A percentile compares a stretch with the other conserved stretches of the same genome.
phyloP scores from a whole-genome alignment of 2,113 vertebrate species.

The Leptobrachium ailaonicum region DNA sequence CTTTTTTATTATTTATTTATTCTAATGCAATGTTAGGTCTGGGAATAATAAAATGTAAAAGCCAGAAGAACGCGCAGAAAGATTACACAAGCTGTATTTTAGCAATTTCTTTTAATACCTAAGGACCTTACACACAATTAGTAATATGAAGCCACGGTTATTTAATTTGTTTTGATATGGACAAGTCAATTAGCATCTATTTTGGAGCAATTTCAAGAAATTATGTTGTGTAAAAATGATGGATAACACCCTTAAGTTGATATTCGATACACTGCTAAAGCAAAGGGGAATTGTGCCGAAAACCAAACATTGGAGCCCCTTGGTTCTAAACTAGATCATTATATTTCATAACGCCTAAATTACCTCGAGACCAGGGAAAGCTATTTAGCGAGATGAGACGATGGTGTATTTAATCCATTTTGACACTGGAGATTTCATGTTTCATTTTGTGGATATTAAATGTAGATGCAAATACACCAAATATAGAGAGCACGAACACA shows the following conservation, averaged over 20 bases:
- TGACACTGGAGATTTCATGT: background rate
- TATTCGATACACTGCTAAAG: conserved; percentile 25
- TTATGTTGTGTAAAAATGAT: conserved; percentile 39
- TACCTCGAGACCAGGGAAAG: background rate
- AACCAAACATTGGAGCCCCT: conserved; percentile 7
- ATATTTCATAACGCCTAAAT: conserved; percentile 11
- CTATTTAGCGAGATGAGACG: background rate
- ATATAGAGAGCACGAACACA: no score
- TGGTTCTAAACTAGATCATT: conserved; percentile 7
- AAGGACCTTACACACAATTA: background rate
- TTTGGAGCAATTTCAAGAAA: conserved; percentile 18
- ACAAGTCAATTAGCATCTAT: conserved; percentile 26
- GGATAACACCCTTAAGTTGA: conserved; percentile 14
- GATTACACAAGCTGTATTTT: background rate
- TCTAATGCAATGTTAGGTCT: background rate
- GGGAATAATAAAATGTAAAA: background rate
- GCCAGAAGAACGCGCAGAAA: background rate
- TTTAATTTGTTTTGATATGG: conserved; percentile 28
- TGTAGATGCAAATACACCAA: no score
- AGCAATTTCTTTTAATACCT: background rate
- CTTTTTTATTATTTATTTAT: background rate
- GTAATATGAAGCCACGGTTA: conserved; percentile 17
- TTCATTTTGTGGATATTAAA: background rate
- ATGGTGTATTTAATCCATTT: background rate
- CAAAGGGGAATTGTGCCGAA: background rate